Evolutionary conservation across 2,113 vertebrate genomes (phyloP).

Genomic region (Oryzias javanicus): DNA sequence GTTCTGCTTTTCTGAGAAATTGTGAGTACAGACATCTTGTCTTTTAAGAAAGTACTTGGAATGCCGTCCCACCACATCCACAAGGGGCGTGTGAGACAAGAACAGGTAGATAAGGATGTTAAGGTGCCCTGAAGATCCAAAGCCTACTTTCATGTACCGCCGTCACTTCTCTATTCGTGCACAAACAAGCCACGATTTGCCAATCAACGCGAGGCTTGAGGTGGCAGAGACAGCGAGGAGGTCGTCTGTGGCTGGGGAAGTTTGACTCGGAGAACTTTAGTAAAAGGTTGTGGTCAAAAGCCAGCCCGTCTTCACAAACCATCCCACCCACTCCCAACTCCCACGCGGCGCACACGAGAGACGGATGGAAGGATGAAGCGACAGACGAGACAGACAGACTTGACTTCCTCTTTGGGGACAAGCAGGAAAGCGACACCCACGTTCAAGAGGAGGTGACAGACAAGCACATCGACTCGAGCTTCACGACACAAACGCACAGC

Average conservation of each 20-base stretch:
- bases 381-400: constrained; percentile 35
- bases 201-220: constrained; percentile 3
- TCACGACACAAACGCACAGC: constrained; percentile 7
- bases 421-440: constrained; percentile 40
- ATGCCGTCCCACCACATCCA: constrained; percentile 26
- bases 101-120: constrained; percentile 11
- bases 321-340: constrained; percentile 49
- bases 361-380: constrained; percentile 16
- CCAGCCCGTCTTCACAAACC: constrained; percentile 52
- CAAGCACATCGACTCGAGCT: constrained; percentile 13
- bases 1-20: neutral
- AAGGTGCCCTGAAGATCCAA: no score
- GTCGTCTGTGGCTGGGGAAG: constrained; percentile 46
- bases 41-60: constrained; percentile 11
- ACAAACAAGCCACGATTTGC: no score
- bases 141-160: no score
- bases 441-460: constrained; percentile 43
- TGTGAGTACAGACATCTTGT: neutral
- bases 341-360: constrained; percentile 24
- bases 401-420: constrained; percentile 42
- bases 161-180: no score
- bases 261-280: constrained; percentile 59
- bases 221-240: constrained; percentile 49
- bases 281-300: constrained; percentile 72
- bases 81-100: constrained; percentile 3